Percentiles rank a stretch among this genome's conserved stretches.
These are phyloP conservation scores for Brachynemurus nebulosus DNA, from an alignment of 2,888 invertebrate species.

Conservation along the genomic window DNA sequence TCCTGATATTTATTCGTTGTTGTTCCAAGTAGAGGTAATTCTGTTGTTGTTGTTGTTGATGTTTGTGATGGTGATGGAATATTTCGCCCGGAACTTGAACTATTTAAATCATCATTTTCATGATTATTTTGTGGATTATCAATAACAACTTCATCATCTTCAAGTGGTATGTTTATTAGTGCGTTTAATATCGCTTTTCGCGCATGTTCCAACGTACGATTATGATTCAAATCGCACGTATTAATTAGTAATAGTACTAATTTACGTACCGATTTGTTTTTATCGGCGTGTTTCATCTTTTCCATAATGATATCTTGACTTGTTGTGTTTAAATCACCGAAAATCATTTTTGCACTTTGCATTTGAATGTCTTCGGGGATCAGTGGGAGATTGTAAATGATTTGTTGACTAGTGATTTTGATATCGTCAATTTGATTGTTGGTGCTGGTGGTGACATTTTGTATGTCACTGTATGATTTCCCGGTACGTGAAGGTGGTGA, in stretches of 20 bases:
- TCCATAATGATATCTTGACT: conserved; percentile 60
- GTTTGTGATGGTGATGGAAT: conserved; percentile 23
- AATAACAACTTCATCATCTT: conserved; percentile 28
- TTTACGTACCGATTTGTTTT: conserved; percentile 58
- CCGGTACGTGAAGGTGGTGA: not conserved
- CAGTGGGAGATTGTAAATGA: conserved; percentile 33
- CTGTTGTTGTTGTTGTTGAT: conserved; percentile 23
- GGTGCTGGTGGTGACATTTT: too few relatives aligned
- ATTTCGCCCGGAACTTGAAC: conserved; percentile 24
- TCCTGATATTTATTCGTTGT: conserved; percentile 24
- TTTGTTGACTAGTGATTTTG: conserved; percentile 14
- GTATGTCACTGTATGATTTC: not conserved
- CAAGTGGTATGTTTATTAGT: conserved; percentile 47
- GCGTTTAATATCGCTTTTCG: conserved; percentile 54
- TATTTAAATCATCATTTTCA: conserved; percentile 17
- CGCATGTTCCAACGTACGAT: conserved; percentile 54
- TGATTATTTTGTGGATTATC: conserved; percentile 19
- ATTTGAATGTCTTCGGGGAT: conserved; percentile 49
- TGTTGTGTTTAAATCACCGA: conserved; percentile 59
- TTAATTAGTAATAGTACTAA: conserved; percentile 63
- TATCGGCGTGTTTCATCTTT: conserved; percentile 70
- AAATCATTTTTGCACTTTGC: conserved; percentile 59
- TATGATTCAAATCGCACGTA: conserved; percentile 56
- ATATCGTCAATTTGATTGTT: not conserved
- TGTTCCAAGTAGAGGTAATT: too few relatives aligned